Evolutionary conservation across 2,113 vertebrate genomes (phyloP).

Genomic region (Ibidorhyncha struthersii): DNA sequence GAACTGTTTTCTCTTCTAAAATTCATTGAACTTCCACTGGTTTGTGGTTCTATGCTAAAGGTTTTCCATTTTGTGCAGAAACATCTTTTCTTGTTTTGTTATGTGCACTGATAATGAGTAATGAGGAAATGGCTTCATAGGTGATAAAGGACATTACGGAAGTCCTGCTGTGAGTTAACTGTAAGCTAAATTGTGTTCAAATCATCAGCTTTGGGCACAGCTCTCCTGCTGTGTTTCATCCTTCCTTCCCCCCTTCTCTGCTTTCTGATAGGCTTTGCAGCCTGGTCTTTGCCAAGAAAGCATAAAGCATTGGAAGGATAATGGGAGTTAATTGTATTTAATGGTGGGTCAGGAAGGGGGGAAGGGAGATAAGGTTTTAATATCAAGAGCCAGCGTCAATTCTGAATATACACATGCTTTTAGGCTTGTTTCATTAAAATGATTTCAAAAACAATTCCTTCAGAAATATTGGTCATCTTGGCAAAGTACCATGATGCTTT

Average conservation of each 20-base stretch:
- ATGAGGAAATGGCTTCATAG: conserved; percentile 29
- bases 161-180: conserved; percentile 45
- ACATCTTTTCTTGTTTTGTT: conserved; percentile 41
- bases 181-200: conserved; percentile 45
- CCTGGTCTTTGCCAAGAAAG: conserved; percentile 30
- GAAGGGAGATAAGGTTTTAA: background rate
- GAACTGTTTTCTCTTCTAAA: background rate
- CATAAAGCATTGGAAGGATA: conserved; percentile 6
- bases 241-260: background rate
- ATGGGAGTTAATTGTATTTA: conserved; percentile 26
- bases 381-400: background rate
- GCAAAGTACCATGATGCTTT: background rate
- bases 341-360: background rate
- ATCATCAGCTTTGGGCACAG: background rate
- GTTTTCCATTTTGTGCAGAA: conserved; percentile 30
- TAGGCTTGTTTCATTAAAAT: background rate
- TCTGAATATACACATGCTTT: background rate
- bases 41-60: background rate
- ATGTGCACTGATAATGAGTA: conserved; percentile 12
- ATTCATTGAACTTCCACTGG: background rate
- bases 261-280: conserved; percentile 31
- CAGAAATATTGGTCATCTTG: background rate
- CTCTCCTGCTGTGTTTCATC: conserved; percentile 17
- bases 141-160: conserved; percentile 34
- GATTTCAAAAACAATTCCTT: background rate